Evolutionary conservation across 2,888 invertebrate species (phyloP), one percentile per base, ranked within the genome.

Genomic region (Tipula confusa): DNA sequence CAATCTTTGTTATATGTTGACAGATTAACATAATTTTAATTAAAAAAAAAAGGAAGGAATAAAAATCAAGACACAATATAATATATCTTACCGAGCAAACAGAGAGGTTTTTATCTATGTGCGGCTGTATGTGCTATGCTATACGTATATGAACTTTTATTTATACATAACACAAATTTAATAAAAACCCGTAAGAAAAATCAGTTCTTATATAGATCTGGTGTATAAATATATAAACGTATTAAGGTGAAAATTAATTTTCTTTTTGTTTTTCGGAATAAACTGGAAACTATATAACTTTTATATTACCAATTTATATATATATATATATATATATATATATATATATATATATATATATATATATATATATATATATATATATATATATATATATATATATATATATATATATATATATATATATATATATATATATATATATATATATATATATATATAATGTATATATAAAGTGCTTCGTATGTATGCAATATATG

Each of bases 1-100:
- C 4, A 1, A 11, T 33, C 33, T 6, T 33, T 33, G 4, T 33
- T 33, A 33, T n/a, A 48, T 48, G 48, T 48, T 48, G 48, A 48
- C 48, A 48, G 48, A 48, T 48, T 48, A 48, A 48, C 48, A 48
- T 48, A 48, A 48, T 48, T 48, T 48, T 48, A 48, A 48, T 48
- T 48, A 48, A 48, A 48, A 48, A 15, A n/a, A n/a, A n/a, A n/a
- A n/a, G n/a, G n/a, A n/a, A n/a, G n/a, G n/a, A n/a, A n/a, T 0
- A 38, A 38, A 48, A 48, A 18, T 48, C 48, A 18, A 48, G 48
- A 48, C 48, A 48, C 18, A 48, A 48, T 48, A 18, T 48, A 48
- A 38, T 33, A 1, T 33, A 33, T 33, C 6, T 33, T 33, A 33
- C 11, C 33, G 6, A 33, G 11, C 0, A 11, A 3, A 33, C 7